Evolutionary conservation across 2,888 invertebrate genomes (phyloP), one percentile per base, ranked within the genome.

Genomic region (Lymantria monacha): DNA sequence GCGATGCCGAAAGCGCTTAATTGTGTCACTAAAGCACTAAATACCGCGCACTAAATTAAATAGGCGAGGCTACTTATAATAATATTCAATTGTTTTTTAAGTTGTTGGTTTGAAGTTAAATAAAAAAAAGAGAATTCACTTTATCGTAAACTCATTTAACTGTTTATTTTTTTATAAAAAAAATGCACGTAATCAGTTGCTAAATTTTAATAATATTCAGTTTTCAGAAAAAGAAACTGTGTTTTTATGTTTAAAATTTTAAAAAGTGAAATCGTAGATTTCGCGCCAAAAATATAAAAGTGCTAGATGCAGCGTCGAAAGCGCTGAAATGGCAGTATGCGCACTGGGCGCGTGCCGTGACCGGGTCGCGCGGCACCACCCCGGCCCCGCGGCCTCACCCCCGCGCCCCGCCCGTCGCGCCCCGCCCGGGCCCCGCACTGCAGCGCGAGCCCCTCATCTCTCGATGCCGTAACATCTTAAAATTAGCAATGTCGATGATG

Each of bases 391-490:
- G 15, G 47, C 22, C 50, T 54, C 52, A 22, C 58, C 46, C 63
- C 40, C 50, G 44, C 51, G 49, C 51, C 55, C 58, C 58, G 50
- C 52, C 55, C 59, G 51, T 55, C 59, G 58, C 61, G 36, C 46
- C 67, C 30, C 68, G 59, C 72, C 74, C 72, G 66, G 65, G 65
- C 72, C 83, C 85, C 82, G 85, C 85, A 85, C 84, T 85, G 85
- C 86, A 85, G 85, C 85, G 74, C 67, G 60, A 61, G 66, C 74
- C 68, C 76, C 76, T 81, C 81, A 83, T 81, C 83, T 83, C 80
- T 70, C 82, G 85, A 87, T 87, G 85, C 87, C 85, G 87, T 87
- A 85, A 88, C 79, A 83, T 85, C 81, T 83, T 81, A 69, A 76
- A 85, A 86, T 87, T 83, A 85, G 79, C 80, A 76, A 72, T 79